Base-by-base conservation (phyloP, 2,113 vertebrate genomes). In the Toxotes chatareus region DNA sequence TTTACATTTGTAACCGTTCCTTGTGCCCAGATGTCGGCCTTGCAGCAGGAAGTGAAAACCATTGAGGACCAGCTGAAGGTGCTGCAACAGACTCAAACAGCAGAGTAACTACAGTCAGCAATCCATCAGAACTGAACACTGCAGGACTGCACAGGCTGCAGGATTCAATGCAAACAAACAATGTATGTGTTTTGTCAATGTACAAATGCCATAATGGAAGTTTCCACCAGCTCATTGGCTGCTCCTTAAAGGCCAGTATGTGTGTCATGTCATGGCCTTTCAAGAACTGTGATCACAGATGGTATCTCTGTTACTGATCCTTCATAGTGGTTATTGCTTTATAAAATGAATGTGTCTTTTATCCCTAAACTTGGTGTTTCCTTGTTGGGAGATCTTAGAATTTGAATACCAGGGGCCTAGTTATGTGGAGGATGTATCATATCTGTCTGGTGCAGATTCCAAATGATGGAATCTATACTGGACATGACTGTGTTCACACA, bases 1-100 rank as follows among this genome's bases (percentile, higher is more conserved):
- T 36, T 27, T 0, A 11, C 14, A 0, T 49, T 44, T 64, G 11
- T 0, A 8, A 21, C 36, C 6, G 38, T 12, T 6, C 5, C 1
- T 13, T 59, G 7, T 86, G 14, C 78, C 51, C 76, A 96, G 95
- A 88, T 93, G 66, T 86, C 84, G 23, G 85, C 88, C 4, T 10
- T 95, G 86, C 73, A 92, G 81, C 85, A 92, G 78, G 94, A 96
- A 2, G 59, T 96, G 76, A 86, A 91, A 83, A 92, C 79, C 44
- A 91, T 91, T 14, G 93, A 95, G 49, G 91, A 94, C 3, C 94
- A 94, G 76, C 87, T 95, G 47, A 70, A 59, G 17, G 32, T 70
- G 40, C 79, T 94, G 73, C 76, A 88, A 27, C 27, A 76, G 55
- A 77, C 53, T 16, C 60, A 71, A 11, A 60, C n/a, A 53, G 6